Base-by-base conservation (phyloP, 1,140 invertebrate species). In the Cydia amplana region DNA sequence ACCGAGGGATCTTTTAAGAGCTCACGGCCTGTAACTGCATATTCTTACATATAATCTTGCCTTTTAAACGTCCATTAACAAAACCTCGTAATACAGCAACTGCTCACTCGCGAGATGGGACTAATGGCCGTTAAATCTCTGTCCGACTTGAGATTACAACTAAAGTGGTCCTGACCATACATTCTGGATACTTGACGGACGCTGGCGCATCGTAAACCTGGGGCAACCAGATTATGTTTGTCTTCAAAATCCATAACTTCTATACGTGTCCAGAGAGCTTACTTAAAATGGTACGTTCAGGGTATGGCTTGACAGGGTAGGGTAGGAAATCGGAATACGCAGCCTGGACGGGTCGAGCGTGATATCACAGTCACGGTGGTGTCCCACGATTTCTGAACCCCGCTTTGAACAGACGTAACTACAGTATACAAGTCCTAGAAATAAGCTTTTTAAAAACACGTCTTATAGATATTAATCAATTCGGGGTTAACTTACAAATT, bases 101-200 rank as follows among this genome's bases (percentile, higher is more conserved):
- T 60, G 55, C 55, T 60, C 20, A 60, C 55, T 60, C 55, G 55
- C 55, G 55, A 60, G 55, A 60, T 60, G 55, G 55, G 55, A 51
- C 55, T 60, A 60, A 60, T 60, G 55, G 55, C 55, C 55, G 55
- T 60, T 60, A 60, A 60, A 60, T 60, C 55, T 60, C 55, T 60
- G 55, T 60, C 55, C 55, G 55, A 60, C 55, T 23, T 9, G 20
- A 60, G 55, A 60, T 60, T 60, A 60, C 55, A 23, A 60, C 55
- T 60, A 60, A 60, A 60, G 55, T 60, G 55, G 55, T 60, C 55
- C 55, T 60, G 55, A 12, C 16, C 16, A n/a, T 60, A n/a, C 2
- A 12, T 60, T 60, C 55, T 12, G 18, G 9, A 23, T 60, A n/a
- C 55, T 60, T 51, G 6, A 10, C 18, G 7, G 55, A 9, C 7